These are phyloP conservation scores for Sus scrofa DNA, from an alignment of 2,113 vertebrate genomes.

Conservation along the genomic window DNA sequence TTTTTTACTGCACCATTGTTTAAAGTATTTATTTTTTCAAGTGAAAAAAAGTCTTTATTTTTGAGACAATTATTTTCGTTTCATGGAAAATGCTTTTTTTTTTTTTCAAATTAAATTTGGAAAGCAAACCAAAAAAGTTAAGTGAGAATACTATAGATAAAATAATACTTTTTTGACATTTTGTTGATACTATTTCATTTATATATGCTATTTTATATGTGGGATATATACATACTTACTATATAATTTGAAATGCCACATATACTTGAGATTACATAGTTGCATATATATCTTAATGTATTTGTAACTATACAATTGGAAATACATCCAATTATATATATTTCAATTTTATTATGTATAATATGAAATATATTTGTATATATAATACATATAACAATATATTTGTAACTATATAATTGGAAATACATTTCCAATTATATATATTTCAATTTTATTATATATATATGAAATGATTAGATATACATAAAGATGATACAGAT, in stretches of 20 bases:
- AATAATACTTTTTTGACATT: not conserved
- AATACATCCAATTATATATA: constrained; percentile 55
- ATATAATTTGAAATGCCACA: not conserved
- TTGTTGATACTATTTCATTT: not conserved
- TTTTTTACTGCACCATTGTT: not conserved
- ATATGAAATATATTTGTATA: no score
- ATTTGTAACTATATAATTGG: not conserved
- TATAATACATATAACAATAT: no score
- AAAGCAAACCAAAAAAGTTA: not conserved
- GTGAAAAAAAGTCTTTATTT: not conserved
- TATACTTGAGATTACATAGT: not conserved
- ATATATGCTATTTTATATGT: no score
- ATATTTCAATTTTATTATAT: not conserved
- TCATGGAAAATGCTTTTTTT: not conserved
- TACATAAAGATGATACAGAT: constrained; percentile 68
- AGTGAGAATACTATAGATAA: not conserved
- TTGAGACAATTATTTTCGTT: not conserved
- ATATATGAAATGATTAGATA: constrained; percentile 71
- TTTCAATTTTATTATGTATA: not conserved
- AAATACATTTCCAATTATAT: constrained; percentile 32
- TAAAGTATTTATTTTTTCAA: not conserved
- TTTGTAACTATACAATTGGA: not conserved
- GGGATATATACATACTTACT: not conserved
- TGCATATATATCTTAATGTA: not conserved
- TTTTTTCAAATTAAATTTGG: constrained; percentile 26